Evolutionary conservation across 2,888 invertebrate genomes (phyloP).

Genomic region (Clusia tigrina): DNA sequence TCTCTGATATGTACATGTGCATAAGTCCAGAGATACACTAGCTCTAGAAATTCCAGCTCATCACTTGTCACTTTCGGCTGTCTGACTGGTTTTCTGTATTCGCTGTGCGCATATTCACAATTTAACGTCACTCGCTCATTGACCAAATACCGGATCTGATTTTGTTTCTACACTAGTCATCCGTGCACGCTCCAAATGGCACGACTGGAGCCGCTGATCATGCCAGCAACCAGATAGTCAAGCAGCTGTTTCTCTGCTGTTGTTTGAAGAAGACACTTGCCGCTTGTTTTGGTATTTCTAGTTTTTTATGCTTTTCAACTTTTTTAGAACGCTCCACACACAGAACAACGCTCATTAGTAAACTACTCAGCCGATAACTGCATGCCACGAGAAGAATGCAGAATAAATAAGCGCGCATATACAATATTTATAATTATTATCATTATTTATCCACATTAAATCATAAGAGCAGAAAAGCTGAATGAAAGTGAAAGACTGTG

Average conservation of each 20-base stretch:
- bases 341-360: not conserved
- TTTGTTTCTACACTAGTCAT: not conserved
- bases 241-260: constrained; percentile 9
- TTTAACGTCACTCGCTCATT: not conserved
- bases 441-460: no score
- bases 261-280: constrained; percentile 5
- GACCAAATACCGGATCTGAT: constrained; percentile 1
- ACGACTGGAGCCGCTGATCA: not conserved
- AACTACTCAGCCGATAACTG: not conserved
- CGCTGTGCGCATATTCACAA: not conserved
- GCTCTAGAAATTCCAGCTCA: no score
- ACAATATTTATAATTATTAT: no score
- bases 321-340: no score
- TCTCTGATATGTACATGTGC: no score
- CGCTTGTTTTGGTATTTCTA: constrained; percentile 36
- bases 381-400: no score
- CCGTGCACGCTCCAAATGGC: constrained; percentile 15
- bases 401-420: no score
- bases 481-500: not conserved
- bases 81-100: not conserved
- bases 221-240: not conserved
- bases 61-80: no score
- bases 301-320: not conserved
- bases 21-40: no score
- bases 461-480: not conserved